Percentiles rank a stretch among this genome's conserved stretches.
These are phyloP conservation scores for Macrophya alboannulata DNA, from an alignment of 2,888 invertebrate species.

Conservation along the genomic window DNA sequence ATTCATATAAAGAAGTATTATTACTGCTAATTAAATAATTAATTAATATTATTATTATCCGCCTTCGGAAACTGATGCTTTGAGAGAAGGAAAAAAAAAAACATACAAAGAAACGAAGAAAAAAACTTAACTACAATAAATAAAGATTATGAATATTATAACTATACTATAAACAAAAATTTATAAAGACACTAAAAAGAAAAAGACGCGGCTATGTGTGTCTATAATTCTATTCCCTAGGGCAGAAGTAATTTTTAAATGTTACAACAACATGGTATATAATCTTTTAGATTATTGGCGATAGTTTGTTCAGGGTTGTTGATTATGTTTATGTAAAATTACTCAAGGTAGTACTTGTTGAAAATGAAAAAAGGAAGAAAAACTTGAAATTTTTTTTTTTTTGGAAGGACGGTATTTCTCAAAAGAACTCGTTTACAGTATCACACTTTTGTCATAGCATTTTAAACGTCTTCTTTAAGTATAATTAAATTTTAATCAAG, in stretches of 20 bases:
- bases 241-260: not conserved
- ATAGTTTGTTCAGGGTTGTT: not conserved
- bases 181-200: not conserved
- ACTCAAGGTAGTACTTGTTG: not conserved
- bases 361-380: not conserved
- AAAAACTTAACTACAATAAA: not conserved
- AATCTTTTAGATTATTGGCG: not conserved
- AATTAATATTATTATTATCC: not conserved
- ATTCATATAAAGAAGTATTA: not conserved
- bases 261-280: not conserved
- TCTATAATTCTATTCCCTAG: conserved; percentile 1
- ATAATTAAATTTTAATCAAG: too few relatives aligned
- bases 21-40: not conserved
- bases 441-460: too few relatives aligned
- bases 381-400: not conserved
- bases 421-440: not conserved
- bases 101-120: not conserved
- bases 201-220: not conserved
- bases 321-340: not conserved
- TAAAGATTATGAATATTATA: not conserved
- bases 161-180: too few relatives aligned
- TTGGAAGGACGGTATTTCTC: not conserved
- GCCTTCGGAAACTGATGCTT: not conserved
- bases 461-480: too few relatives aligned
- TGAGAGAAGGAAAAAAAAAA: not conserved